phyloP scores from a whole-genome alignment of 2,797 vertebrate genomes.

The Gastrophryne carolinensis region DNA sequence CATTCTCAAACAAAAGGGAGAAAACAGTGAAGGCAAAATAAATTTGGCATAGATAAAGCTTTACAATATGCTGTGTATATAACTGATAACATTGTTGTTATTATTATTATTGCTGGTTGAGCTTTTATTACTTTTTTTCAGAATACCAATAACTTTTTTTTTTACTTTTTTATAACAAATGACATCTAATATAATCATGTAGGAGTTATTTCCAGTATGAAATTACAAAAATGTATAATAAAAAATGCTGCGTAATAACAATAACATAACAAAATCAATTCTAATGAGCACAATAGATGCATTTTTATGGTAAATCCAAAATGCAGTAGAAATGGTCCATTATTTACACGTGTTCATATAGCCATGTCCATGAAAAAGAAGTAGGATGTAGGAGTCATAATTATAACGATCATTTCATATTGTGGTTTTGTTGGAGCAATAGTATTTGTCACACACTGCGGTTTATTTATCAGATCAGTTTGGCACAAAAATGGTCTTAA shows the following conservation, averaged over 20 bases:
- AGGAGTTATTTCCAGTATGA: background rate
- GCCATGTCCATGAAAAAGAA: background rate
- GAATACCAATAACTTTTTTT: conserved; percentile 10
- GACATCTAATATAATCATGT: conserved; percentile 23
- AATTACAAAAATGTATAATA: conserved; percentile 15
- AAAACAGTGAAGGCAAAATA: background rate
- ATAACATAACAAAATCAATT: conserved; percentile 20
- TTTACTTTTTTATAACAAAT: conserved; percentile 19
- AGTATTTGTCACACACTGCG: background rate
- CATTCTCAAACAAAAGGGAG: background rate
- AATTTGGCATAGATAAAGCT: background rate
- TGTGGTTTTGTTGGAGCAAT: background rate
- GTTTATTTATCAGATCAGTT: background rate
- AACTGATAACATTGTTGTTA: conserved; percentile 12
- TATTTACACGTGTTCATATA: conserved; percentile 16
- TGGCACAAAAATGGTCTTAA: background rate
- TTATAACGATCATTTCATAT: background rate
- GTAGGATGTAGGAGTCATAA: background rate
- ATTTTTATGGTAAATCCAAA: conserved; percentile 19
- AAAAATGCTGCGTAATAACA: conserved; percentile 28
- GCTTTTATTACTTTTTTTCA: conserved; percentile 34
- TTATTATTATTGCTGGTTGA: conserved; percentile 10
- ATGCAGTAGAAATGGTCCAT: conserved; percentile 12
- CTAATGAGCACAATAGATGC: conserved; percentile 26
- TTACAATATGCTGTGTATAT: background rate